phyloP scores from a whole-genome alignment of 1,140 invertebrate genomes.

The Melipona quadrifasciata region DNA sequence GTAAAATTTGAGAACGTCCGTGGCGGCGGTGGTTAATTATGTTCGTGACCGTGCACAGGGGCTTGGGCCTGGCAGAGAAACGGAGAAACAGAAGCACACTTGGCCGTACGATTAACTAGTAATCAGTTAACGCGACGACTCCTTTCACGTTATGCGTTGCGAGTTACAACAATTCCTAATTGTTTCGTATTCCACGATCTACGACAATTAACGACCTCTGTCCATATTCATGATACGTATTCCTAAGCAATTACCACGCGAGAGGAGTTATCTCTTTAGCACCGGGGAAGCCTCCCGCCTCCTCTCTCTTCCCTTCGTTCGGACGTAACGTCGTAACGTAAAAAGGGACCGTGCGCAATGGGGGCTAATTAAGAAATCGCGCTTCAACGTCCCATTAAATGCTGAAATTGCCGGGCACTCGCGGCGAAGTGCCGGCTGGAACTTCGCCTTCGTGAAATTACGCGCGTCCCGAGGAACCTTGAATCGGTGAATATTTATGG shows the following conservation, averaged over 20 bases:
- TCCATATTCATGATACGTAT: slow-evolving; percentile 25
- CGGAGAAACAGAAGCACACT: background rate
- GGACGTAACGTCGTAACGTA: background rate
- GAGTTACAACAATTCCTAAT: slow-evolving; percentile 25
- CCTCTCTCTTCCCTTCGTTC: too few relatives aligned
- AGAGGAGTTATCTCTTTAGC: slow-evolving; percentile 19
- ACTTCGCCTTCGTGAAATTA: slow-evolving; percentile 23
- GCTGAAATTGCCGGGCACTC: slow-evolving; percentile 25
- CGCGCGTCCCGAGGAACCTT: slow-evolving; percentile 5
- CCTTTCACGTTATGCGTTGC: background rate
- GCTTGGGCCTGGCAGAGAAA: background rate
- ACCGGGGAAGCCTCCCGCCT: background rate
- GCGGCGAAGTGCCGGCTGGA: slow-evolving; percentile 1
- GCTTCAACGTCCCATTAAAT: slow-evolving; percentile 40
- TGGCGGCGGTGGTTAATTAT: background rate
- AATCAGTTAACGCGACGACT: slow-evolving; percentile 22
- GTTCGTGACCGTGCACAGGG: background rate
- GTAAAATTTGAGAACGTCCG: slow-evolving; percentile 7
- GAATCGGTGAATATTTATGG: slow-evolving; percentile 22
- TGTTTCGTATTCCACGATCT: slow-evolving; percentile 4
- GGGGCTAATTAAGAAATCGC: slow-evolving; percentile 46
- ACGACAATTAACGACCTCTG: background rate
- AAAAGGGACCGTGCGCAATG: background rate
- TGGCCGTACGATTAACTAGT: background rate
- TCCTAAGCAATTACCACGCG: slow-evolving; percentile 12